These are phyloP conservation scores for Dinoponera quadriceps DNA, from an alignment of 1,140 invertebrate species.

Conservation along the genomic window DNA sequence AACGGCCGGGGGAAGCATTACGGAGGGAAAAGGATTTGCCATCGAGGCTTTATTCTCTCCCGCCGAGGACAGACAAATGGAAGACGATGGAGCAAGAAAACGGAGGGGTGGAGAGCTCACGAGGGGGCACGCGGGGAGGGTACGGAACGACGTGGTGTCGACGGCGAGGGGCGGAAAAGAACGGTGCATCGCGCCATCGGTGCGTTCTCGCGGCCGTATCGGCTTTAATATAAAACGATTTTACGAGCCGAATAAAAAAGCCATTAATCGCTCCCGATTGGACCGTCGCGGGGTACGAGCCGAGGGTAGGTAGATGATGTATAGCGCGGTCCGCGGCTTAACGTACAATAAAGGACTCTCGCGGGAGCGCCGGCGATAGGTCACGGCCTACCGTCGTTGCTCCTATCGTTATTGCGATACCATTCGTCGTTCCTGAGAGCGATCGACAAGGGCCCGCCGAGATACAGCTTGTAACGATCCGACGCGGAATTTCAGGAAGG, in stretches of 20 bases:
- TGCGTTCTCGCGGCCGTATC: slow-evolving; percentile 71
- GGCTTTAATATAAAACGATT: slow-evolving; percentile 79
- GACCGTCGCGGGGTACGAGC: slow-evolving; percentile 7
- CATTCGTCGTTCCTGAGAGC: slow-evolving; percentile 26
- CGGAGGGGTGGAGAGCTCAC: not conserved
- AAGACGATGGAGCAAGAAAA: slow-evolving; percentile 65
- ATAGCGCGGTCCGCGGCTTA: slow-evolving; percentile 38
- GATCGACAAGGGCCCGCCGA: slow-evolving; percentile 10
- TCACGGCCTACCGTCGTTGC: slow-evolving; percentile 44
- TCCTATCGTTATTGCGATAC: slow-evolving; percentile 47
- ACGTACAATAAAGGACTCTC: slow-evolving; percentile 55
- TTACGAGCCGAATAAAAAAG: slow-evolving; percentile 78
- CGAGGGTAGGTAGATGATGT: slow-evolving; percentile 53
- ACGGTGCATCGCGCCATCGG: slow-evolving; percentile 20
- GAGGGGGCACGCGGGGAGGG: slow-evolving; percentile 8
- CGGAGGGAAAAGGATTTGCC: slow-evolving; percentile 65
- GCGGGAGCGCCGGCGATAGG: slow-evolving; percentile 34
- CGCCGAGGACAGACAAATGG: slow-evolving; percentile 66
- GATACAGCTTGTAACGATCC: slow-evolving; percentile 22
- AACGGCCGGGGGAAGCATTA: slow-evolving; percentile 50
- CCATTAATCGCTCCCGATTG: slow-evolving; percentile 77
- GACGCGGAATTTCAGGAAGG: not conserved
- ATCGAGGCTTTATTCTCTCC: slow-evolving; percentile 52
- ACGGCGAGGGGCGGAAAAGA: slow-evolving; percentile 14
- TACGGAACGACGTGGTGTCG: slow-evolving; percentile 34